Evolutionary conservation across 2,113 vertebrate species (phyloP), one percentile per base, ranked within the genome.

Genomic region (Ia io): DNA sequence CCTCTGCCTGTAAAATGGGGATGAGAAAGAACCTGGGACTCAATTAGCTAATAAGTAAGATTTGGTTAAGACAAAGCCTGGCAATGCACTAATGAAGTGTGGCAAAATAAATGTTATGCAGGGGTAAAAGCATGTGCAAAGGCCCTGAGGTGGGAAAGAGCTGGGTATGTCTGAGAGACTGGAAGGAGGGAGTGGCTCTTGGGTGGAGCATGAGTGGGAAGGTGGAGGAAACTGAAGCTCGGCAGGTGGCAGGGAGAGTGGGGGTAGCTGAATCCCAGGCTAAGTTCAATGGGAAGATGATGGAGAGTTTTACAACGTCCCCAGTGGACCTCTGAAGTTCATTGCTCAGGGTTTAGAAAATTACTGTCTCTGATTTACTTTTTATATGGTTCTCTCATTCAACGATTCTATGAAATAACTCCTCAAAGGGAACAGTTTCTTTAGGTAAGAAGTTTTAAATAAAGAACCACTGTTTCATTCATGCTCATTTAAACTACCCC

Each of bases 401-500:
- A 87, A 28, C 8, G 42, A 59, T 85, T 69, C 63, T 87, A 20
- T 71, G 63, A 74, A 92, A 49, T 51, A 95, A 63, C 65, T 82
- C 97, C 97, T 97, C 84, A 92, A 94, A 97, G 85, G 49, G 94
- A 96, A 84, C 59, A 79, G 25, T 96, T 96, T 16, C 35, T 89
- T 97, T 97, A 96, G 73, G 94, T 95, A 96, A 96, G 89, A 97
- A 70, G 93, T 94, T 97, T 97, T 95, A 98, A 98, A 98, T 97
- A 97, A 98, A 98, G 92, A 97, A 93, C 63, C 93, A 80, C 95
- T 94, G 91, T 95, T 98, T 98, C 98, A 98, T 98, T 97, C 97
- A 97, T 97, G 97, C 97, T 98, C 98, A 98, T 98, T 98, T 98
- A 98, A 97, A 98, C 97, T 98, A 80, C 97, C 97, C 93, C 30